Conservation (phyloP, 2,113 vertebrate species). For the Tragelaphus buxtoni region DNA sequence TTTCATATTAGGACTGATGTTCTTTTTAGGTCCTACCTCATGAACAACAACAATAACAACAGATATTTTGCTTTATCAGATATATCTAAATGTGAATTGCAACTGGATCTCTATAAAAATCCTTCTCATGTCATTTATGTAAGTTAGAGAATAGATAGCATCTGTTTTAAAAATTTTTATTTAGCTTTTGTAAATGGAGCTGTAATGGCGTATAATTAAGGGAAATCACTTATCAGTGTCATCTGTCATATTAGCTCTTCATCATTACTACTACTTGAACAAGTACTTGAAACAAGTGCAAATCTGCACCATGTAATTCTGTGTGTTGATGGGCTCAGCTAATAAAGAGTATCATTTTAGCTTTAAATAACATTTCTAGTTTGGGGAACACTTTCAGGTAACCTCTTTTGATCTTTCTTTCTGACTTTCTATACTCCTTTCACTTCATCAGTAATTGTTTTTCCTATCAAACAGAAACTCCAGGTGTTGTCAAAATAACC, state of each 20-base stretch:
- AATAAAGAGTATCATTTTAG: background rate
- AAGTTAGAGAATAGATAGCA: background rate
- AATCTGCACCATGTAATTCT: background rate
- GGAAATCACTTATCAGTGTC: background rate
- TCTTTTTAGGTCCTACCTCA: background rate
- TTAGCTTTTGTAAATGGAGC: background rate
- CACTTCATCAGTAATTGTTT: background rate
- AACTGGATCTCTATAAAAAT: background rate
- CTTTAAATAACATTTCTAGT: conserved; percentile 16
- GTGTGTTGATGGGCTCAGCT: background rate
- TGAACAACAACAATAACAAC: background rate
- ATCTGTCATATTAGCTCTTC: background rate
- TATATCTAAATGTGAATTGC: background rate
- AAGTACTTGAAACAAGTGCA: background rate
- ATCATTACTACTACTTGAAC: background rate
- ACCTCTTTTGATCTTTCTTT: background rate
- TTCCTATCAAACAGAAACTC: conserved; percentile 13
- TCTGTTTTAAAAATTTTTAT: background rate
- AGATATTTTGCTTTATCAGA: background rate
- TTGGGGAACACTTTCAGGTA: background rate
- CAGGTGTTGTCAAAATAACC: background rate
- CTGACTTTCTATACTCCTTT: background rate
- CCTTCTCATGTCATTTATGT: background rate
- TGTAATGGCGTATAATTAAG: background rate
- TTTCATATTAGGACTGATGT: background rate